These are phyloP conservation scores for Tragelaphus scriptus DNA, from an alignment of 2,113 vertebrate genomes.

Conservation along the genomic window DNA sequence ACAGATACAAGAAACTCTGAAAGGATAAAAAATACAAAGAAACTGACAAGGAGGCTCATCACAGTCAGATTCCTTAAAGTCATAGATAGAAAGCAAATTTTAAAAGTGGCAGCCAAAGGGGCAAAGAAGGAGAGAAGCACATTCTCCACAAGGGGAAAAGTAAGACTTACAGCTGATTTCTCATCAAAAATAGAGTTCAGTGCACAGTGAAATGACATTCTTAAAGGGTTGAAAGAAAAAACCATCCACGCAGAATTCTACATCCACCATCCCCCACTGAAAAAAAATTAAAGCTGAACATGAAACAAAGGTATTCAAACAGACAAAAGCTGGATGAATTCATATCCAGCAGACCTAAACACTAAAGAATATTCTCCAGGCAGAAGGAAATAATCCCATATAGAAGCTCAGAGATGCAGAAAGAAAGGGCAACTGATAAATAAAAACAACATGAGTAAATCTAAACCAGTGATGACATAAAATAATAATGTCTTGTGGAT, in stretches of 20 bases:
- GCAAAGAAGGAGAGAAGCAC: not conserved
- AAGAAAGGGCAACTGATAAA: not conserved
- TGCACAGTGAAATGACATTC: not conserved
- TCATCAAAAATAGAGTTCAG: not conserved
- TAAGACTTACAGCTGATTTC: not conserved
- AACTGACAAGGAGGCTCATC: not conserved
- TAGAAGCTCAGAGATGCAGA: not conserved
- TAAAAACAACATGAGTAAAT: not conserved
- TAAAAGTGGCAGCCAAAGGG: not conserved
- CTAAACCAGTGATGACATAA: not conserved
- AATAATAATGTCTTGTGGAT: not conserved
- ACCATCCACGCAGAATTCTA: not conserved
- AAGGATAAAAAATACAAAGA: constrained; percentile 5
- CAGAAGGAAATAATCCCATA: constrained; percentile 3
- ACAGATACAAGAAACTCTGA: not conserved
- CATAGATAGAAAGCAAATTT: not conserved
- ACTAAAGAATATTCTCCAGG: not conserved
- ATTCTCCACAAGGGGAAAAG: not conserved
- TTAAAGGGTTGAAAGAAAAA: not conserved
- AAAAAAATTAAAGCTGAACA: not conserved
- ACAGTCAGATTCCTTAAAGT: not conserved
- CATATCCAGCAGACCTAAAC: not conserved
- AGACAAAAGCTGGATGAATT: not conserved
- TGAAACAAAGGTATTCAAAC: constrained; percentile 10
- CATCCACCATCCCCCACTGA: not conserved